A percentile compares a stretch with the other conserved stretches of the same genome.
Conservation (phyloP, 2,888 invertebrate genomes). For the Rhodophaea formosa region DNA sequence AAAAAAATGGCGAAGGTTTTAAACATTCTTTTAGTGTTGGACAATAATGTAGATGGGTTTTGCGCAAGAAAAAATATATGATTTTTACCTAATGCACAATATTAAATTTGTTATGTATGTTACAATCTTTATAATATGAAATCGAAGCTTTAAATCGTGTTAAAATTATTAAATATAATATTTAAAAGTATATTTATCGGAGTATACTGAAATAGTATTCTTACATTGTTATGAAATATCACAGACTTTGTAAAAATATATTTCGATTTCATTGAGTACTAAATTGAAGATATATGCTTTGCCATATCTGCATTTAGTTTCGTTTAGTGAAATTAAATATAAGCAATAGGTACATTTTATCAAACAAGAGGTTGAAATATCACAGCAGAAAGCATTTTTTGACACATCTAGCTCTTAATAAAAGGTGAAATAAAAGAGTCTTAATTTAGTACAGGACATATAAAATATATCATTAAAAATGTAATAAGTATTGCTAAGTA, state of each 20-base stretch:
- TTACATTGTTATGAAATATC: conserved; percentile 9
- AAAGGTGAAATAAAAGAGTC: too few relatives aligned
- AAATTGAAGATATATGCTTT: too few relatives aligned
- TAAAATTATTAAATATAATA: conserved; percentile 40
- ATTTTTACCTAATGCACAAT: conserved; percentile 31
- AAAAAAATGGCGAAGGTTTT: conserved; percentile 51
- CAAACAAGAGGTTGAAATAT: too few relatives aligned
- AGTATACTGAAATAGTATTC: conserved; percentile 26
- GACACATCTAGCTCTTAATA: too few relatives aligned
- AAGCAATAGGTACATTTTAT: too few relatives aligned
- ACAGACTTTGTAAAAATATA: background rate
- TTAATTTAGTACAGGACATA: too few relatives aligned
- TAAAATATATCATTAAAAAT: too few relatives aligned
- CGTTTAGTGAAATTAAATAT: too few relatives aligned
- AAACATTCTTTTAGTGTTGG: conserved; percentile 64
- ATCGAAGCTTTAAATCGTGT: conserved; percentile 77
- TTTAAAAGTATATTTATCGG: conserved; percentile 26
- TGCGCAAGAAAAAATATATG: conserved; percentile 27
- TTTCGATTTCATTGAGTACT: background rate
- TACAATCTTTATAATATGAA: conserved; percentile 64
- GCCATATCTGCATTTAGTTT: too few relatives aligned
- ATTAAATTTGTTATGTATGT: conserved; percentile 46
- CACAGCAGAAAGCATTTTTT: too few relatives aligned
- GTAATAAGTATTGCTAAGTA: too few relatives aligned
- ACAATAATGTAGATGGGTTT: conserved; percentile 72